Evolutionary conservation across 2,888 invertebrate genomes (phyloP), one percentile per base, ranked within the genome.

Genomic region (Patella pellucida): DNA sequence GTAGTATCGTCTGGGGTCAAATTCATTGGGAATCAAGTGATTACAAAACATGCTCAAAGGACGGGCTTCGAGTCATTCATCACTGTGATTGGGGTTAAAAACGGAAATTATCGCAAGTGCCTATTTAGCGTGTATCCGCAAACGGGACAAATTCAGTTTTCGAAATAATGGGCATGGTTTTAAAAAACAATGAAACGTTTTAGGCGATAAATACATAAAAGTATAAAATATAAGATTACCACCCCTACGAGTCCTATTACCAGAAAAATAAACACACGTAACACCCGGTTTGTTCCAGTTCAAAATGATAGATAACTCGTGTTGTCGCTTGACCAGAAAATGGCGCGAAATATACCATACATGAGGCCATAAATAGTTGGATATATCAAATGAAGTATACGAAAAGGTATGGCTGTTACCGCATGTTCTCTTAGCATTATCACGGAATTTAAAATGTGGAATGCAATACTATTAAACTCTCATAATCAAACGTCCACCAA

Each of bases 261-360:
- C 23, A 81, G 50, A 2, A 83, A n/a, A 68, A 71, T 84, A 81
- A 16, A 81, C 75, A 50, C 80, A 75, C 1, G 88, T 86, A 9
- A 31, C 68, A 1, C 83, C 86, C 5, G 87, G 86, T 7, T 85
- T 71, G 71, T 83, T 83, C 88, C 89, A 89, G 76, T 90, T 89
- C 52, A 89, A 69, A 9, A 90, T 0, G 72, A 78, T 90, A 90
- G 56, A 90, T 80, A 3, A 88, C 85, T 76, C 16, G 52, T 78
- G 69, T 87, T 85, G 69, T 88, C 87, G 15, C 79, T 79, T 1
- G 83, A 81, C 85, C 87, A 90, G 74, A 85, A 88, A n/a, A 88
- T 81, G 15, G 82, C 77, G 56, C 84, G 85, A 78, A 89, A 89
- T 3, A 86, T 52, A 2, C 84, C 27, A 75, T 90, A 90, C 7